Percentiles rank a stretch among this genome's conserved stretches.
phyloP scores from a whole-genome alignment of 2,797 vertebrate species.

The Hozukius guyotensis region DNA sequence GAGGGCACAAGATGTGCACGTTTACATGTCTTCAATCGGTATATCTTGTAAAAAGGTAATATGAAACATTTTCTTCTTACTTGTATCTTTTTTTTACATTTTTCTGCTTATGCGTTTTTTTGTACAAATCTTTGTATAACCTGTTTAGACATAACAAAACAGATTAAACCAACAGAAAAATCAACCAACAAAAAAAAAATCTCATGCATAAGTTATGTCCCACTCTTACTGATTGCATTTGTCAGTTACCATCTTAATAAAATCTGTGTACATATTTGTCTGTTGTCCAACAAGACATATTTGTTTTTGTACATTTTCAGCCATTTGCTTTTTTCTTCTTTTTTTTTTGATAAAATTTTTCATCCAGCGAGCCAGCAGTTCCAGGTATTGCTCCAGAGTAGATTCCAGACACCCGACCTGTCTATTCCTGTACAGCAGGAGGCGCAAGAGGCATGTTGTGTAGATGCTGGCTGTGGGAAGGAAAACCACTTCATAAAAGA shows the following conservation, averaged over 20 bases:
- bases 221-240: conserved; percentile 79
- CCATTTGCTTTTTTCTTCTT: conserved; percentile 61
- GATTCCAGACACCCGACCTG: conserved; percentile 58
- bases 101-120: conserved; percentile 51
- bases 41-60: conserved; percentile 82
- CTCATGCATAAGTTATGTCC: conserved; percentile 84
- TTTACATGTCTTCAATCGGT: conserved; percentile 70
- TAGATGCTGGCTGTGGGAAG: conserved; percentile 63
- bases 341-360: conserved; percentile 53
- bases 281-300: conserved; percentile 67
- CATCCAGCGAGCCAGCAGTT: conserved; percentile 56
- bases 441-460: conserved; percentile 67
- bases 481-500: conserved; percentile 64
- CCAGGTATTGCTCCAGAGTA: conserved; percentile 71
- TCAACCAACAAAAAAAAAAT: conserved; percentile 70
- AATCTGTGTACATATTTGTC: conserved; percentile 59
- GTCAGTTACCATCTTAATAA: conserved; percentile 64
- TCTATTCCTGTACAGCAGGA: conserved; percentile 74
- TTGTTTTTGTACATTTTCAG: conserved; percentile 76
- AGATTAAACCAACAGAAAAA: conserved; percentile 71
- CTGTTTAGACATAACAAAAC: conserved; percentile 77
- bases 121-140: conserved; percentile 81
- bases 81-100: conserved; percentile 39
- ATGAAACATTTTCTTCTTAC: conserved; percentile 75
- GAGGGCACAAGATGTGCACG: conserved; percentile 64